Conservation (phyloP, 2,113 vertebrate genomes). For the Cryptomyrus ogoouensis region DNA sequence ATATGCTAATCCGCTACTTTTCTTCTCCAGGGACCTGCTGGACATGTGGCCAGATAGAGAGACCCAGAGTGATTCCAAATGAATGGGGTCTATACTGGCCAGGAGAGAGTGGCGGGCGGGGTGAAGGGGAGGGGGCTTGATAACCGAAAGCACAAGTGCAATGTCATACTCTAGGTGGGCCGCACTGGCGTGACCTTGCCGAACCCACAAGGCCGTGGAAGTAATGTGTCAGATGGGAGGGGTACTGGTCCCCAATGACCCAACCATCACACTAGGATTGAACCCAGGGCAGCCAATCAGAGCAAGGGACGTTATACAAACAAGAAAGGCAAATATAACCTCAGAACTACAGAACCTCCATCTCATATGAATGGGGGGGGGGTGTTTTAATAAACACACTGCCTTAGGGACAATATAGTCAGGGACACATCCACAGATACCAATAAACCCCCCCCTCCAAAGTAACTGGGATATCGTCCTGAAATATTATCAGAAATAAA, state of each 20-base stretch:
- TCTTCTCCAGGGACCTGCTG: neutral
- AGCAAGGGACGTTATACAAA: neutral
- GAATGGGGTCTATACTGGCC: neutral
- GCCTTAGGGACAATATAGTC: neutral
- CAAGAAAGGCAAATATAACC: neutral
- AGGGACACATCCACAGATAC: neutral
- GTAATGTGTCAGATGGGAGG: neutral
- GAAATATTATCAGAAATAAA: neutral
- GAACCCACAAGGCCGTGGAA: neutral
- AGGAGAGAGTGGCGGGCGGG: neutral
- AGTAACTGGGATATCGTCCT: neutral
- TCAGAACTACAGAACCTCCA: neutral
- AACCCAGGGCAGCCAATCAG: neutral
- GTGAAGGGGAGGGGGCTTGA: neutral
- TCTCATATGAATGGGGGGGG: neutral
- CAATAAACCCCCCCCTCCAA: neutral
- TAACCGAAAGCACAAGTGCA: neutral
- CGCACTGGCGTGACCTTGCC: neutral
- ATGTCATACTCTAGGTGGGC: neutral
- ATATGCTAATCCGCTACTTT: conserved; percentile 33
- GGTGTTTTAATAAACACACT: neutral
- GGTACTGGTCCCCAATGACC: neutral
- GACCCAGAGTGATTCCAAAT: neutral
- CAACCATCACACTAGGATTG: neutral
- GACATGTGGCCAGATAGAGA: neutral